phyloP scores from a whole-genome alignment of 2,888 invertebrate genomes.

The Choreutis nemorana region DNA sequence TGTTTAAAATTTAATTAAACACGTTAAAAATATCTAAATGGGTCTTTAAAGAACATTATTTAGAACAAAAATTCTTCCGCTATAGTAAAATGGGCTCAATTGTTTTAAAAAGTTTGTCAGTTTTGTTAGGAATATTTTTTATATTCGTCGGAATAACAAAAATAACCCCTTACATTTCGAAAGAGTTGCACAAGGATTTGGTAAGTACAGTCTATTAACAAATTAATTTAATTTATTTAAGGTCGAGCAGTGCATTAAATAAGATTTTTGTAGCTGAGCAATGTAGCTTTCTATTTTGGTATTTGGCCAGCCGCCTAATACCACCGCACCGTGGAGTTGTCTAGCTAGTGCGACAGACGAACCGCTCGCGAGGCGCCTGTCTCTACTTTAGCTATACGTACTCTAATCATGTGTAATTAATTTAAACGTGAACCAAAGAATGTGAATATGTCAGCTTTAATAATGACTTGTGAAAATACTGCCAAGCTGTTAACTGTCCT shows the following conservation, averaged over 20 bases:
- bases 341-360: constrained; percentile 38
- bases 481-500: too few species aligned
- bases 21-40: background rate
- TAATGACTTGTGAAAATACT: too few species aligned
- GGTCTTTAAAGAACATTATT: background rate
- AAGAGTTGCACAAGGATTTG: constrained; percentile 96
- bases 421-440: too few species aligned
- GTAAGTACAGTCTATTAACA: constrained; percentile 63
- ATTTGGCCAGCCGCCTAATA: constrained; percentile 64
- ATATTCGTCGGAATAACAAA: constrained; percentile 95
- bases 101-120: constrained; percentile 88
- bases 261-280: constrained; percentile 50
- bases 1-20: background rate
- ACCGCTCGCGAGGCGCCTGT: constrained; percentile 9
- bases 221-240: constrained; percentile 16
- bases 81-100: constrained; percentile 71
- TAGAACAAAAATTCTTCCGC: too few species aligned
- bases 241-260: constrained; percentile 47
- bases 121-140: constrained; percentile 93
- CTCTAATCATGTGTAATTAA: too few species aligned
- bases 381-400: constrained; percentile 5
- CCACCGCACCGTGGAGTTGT: constrained; percentile 28
- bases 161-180: constrained; percentile 88
- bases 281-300: constrained; percentile 57
- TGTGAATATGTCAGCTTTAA: too few species aligned